Percentiles rank a stretch among this genome's conserved stretches.
phyloP scores from a whole-genome alignment of 1,140 invertebrate genomes.

The Zaprionus capensis region DNA sequence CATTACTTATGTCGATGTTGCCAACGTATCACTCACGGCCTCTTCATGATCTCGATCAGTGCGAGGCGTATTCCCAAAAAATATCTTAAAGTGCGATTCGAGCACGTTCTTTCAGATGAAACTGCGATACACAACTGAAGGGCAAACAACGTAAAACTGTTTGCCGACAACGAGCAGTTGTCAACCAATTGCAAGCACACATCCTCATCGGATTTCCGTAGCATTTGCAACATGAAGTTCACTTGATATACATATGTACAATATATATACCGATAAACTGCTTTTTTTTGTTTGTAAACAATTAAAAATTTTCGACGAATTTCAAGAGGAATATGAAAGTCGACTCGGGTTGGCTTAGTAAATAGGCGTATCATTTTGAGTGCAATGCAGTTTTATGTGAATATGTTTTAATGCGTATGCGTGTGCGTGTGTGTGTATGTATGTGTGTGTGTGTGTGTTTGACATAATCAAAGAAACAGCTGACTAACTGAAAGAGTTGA shows the following conservation, averaged over 20 bases:
- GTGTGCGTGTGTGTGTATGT: neutral
- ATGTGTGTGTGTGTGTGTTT: conserved; percentile 22
- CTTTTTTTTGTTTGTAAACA: conserved; percentile 30
- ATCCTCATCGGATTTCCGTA: conserved; percentile 9
- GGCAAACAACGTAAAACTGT: neutral
- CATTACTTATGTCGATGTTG: neutral
- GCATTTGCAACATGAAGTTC: conserved; percentile 16
- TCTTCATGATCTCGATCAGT: neutral
- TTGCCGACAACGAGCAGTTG: neutral
- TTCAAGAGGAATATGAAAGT: conserved; percentile 25
- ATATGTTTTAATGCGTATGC: conserved; percentile 13
- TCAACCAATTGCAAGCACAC: neutral
- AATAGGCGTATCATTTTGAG: conserved; percentile 27
- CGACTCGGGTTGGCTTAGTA: conserved; percentile 12
- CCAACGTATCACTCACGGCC: conserved; percentile 24
- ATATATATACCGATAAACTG: neutral
- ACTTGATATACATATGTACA: neutral
- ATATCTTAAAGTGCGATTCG: too few species aligned
- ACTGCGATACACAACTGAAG: conserved; percentile 38
- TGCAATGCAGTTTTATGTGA: conserved; percentile 8
- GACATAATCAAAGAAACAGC: conserved; percentile 25
- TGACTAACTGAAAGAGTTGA: conserved; percentile 23
- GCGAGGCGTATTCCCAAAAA: neutral
- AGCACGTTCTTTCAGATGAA: conserved; percentile 36
- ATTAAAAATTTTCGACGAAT: conserved; percentile 18